A percentile compares a stretch with the other conserved stretches of the same genome.
Evolutionary conservation across 1,140 invertebrate genomes (phyloP).

Genomic region (Marisa cornuarietis): DNA sequence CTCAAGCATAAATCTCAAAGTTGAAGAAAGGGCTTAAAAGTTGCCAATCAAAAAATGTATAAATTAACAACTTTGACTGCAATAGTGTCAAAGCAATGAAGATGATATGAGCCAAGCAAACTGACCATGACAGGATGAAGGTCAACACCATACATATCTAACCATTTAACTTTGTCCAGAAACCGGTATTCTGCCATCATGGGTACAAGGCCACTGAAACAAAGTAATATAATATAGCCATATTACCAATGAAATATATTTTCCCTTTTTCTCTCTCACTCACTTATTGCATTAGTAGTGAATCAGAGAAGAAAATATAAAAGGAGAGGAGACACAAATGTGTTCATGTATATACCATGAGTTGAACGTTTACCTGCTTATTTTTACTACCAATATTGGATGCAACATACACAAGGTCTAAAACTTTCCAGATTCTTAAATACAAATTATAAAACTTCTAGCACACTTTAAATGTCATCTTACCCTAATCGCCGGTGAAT

Average conservation of each 20-base stretch:
- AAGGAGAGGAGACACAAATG: background rate
- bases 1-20: no score
- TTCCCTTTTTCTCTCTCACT: background rate
- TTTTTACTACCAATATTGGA: no score
- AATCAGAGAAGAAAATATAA: background rate
- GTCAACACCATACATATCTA: constrained; percentile 87
- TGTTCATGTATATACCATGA: no score
- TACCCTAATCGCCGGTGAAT: constrained; percentile 87
- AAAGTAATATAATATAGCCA: background rate
- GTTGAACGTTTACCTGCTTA: no score
- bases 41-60: no score
- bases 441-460: no score
- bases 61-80: no score
- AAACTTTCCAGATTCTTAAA: no score
- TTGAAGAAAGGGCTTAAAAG: no score
- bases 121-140: constrained; percentile 75
- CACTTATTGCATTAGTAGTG: background rate
- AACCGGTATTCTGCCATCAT: constrained; percentile 76
- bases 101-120: background rate
- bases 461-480: constrained; percentile 53
- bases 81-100: background rate
- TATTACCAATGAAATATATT: background rate
- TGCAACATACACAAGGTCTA: no score
- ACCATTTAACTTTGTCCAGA: constrained; percentile 83
- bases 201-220: constrained; percentile 73